phyloP scores from a whole-genome alignment of 1,140 invertebrate genomes.

The honey bee (Apis mellifera) region Amel_HAv3.1 CM009941.2:7582501-7583000 shows the following conservation, averaged over 20 bases:
- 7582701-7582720: too few species aligned
- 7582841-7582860: neutral
- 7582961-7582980: too few species aligned
- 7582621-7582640: slow-evolving; percentile 40
- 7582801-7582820: neutral
- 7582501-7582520: slow-evolving; percentile 66
- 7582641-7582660: slow-evolving; percentile 27
- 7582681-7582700: too few species aligned
- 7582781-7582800: neutral
- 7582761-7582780: neutral
- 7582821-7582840: neutral
- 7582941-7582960: too few species aligned
- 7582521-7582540: slow-evolving; percentile 50
- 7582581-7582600: neutral
- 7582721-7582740: slow-evolving; percentile 15
- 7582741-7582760: neutral
- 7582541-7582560: too few species aligned
- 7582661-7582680: too few species aligned
- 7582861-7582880: too few species aligned
- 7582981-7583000: too few species aligned
- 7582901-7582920: too few species aligned
- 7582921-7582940: too few species aligned
- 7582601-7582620: slow-evolving; percentile 51
- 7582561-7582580: neutral
- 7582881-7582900: too few species aligned